Conservation (phyloP, 2,888 invertebrate species). For the Cerastis rubricosa region DNA sequence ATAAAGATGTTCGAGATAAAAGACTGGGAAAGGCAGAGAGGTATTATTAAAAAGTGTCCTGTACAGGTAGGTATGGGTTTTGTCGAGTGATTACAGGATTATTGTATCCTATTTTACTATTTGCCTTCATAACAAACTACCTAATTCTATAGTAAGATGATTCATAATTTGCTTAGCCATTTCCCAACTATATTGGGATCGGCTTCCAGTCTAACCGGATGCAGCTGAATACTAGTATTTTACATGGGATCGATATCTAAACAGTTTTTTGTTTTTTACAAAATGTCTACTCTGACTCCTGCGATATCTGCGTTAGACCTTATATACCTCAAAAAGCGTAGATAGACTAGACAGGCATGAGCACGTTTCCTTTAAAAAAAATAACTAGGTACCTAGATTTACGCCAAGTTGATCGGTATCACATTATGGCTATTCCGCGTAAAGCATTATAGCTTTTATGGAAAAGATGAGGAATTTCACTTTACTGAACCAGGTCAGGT, state of each 20-base stretch:
- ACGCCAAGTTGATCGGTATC: not conserved
- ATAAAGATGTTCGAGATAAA: constrained; percentile 85
- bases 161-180: too few relatives aligned
- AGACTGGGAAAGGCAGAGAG: constrained; percentile 63
- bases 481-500: constrained; percentile 34
- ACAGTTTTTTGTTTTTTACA: too few relatives aligned
- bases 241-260: not conserved
- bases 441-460: constrained; percentile 8
- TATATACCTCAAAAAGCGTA: not conserved
- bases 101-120: not conserved
- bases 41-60: constrained; percentile 55
- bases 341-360: too few relatives aligned
- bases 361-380: not conserved
- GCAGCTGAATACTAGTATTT: too few relatives aligned
- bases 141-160: not conserved
- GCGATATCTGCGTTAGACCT: not conserved
- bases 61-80: not conserved
- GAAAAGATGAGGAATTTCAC: constrained; percentile 7
- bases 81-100: constrained; percentile 2
- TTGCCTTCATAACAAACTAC: not conserved
- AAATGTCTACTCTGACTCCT: too few relatives aligned
- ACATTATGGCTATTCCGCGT: not conserved
- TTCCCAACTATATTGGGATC: too few relatives aligned
- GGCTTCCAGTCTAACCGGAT: too few relatives aligned
- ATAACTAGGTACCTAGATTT: not conserved